These are phyloP conservation scores for Aquatica leii DNA, from an alignment of 2,888 invertebrate genomes.

Conservation along the genomic window DNA sequence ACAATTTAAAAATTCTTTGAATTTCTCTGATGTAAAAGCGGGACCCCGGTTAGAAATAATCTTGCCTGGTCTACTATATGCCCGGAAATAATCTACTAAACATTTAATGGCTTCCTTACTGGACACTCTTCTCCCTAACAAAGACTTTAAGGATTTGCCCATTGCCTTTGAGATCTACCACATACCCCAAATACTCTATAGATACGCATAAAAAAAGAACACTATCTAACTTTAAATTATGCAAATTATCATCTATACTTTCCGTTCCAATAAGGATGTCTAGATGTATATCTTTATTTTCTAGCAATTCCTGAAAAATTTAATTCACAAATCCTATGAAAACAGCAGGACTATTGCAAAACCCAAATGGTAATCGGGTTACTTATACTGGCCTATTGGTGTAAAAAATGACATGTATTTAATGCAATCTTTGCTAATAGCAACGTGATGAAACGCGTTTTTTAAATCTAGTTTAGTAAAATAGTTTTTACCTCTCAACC, in stretches of 20 bases:
- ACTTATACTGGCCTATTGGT: conserved; percentile 2
- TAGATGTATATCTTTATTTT: neutral
- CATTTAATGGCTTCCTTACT: too few relatives aligned
- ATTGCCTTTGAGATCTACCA: neutral
- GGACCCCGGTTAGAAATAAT: conserved; percentile 47
- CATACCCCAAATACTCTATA: conserved; percentile 5
- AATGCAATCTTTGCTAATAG: neutral
- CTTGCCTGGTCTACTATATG: conserved; percentile 33
- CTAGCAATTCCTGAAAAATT: too few relatives aligned
- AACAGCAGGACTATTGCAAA: too few relatives aligned
- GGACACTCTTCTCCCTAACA: neutral
- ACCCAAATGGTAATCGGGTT: neutral
- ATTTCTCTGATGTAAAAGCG: conserved; percentile 44
- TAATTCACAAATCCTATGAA: too few relatives aligned
- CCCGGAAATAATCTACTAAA: conserved; percentile 6
- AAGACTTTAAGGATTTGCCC: neutral
- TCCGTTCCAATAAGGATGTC: too few relatives aligned
- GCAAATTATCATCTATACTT: neutral
- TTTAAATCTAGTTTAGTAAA: neutral
- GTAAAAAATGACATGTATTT: conserved; percentile 3
- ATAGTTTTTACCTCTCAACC: neutral
- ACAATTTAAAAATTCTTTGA: conserved; percentile 40
- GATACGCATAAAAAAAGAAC: neutral
- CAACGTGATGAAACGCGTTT: too few relatives aligned
- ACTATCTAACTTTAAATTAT: neutral